phyloP scores from a whole-genome alignment of 2,113 vertebrate genomes.

The Thamnophis sirtalis region DNA sequence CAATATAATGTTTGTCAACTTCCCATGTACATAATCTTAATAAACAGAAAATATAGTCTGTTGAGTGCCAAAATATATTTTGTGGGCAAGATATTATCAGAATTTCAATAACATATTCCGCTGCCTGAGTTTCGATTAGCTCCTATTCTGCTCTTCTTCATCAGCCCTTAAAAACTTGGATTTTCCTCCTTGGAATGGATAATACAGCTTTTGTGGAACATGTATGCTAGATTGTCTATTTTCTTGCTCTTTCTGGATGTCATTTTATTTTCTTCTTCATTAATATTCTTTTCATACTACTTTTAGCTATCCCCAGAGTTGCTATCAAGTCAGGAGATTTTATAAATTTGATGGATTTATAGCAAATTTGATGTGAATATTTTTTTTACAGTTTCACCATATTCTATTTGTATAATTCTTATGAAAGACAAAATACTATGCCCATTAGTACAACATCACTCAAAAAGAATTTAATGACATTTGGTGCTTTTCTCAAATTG shows the following conservation, averaged over 20 bases:
- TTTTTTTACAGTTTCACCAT: neutral
- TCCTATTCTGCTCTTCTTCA: neutral
- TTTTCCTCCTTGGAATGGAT: neutral
- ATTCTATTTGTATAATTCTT: neutral
- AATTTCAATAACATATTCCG: neutral
- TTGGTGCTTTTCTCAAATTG: neutral
- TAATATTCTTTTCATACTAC: neutral
- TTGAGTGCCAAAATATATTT: neutral
- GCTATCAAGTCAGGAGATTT: neutral
- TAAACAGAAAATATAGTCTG: constrained; percentile 38
- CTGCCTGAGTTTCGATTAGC: neutral
- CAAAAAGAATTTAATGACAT: neutral
- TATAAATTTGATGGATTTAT: neutral
- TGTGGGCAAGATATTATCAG: neutral
- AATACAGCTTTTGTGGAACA: neutral
- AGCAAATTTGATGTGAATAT: neutral
- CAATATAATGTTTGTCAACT: constrained; percentile 13
- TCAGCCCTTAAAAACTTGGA: neutral
- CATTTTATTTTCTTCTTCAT: neutral
- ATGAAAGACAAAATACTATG: neutral
- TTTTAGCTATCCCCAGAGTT: neutral
- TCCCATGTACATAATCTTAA: constrained; percentile 37
- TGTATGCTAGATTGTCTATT: neutral
- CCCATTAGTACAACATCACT: neutral
- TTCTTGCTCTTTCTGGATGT: neutral